These are phyloP conservation scores for Spisula solida DNA, from an alignment of 2,888 invertebrate genomes.

Conservation along the genomic window DNA sequence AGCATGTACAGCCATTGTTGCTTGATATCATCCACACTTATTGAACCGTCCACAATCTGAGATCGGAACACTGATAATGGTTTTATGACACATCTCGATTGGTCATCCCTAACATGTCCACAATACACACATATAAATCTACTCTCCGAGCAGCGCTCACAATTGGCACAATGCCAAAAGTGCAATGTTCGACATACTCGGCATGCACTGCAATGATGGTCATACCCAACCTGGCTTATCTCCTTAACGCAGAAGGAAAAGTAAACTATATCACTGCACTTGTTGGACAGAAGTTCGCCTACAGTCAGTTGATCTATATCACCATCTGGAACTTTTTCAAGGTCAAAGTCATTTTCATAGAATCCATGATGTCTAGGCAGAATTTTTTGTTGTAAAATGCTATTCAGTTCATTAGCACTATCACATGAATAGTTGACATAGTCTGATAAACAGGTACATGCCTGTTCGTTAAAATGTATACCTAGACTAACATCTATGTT, in stretches of 20 bases:
- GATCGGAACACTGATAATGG: slow-evolving; percentile 69
- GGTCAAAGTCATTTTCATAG: slow-evolving; percentile 64
- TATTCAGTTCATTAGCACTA: slow-evolving; percentile 63
- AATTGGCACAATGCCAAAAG: slow-evolving; percentile 66
- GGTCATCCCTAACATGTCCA: slow-evolving; percentile 64
- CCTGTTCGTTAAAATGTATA: slow-evolving; percentile 43
- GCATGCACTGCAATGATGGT: slow-evolving; percentile 63
- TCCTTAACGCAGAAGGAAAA: slow-evolving; percentile 68
- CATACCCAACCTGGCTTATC: slow-evolving; percentile 67
- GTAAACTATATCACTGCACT: slow-evolving; percentile 65
- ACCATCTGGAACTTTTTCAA: slow-evolving; percentile 49
- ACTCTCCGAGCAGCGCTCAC: slow-evolving; percentile 63
- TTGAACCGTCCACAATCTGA: slow-evolving; percentile 49
- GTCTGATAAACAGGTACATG: slow-evolving; percentile 67
- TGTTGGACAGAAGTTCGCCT: slow-evolving; percentile 59
- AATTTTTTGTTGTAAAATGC: slow-evolving; percentile 57
- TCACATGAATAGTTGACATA: slow-evolving; percentile 68
- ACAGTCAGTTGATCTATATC: slow-evolving; percentile 63
- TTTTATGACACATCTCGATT: slow-evolving; percentile 57
- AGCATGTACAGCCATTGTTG: slow-evolving; percentile 54
- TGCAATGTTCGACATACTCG: slow-evolving; percentile 61
- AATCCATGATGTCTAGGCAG: slow-evolving; percentile 62
- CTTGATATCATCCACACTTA: slow-evolving; percentile 54
- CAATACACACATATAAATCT: slow-evolving; percentile 63
- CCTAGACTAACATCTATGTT: slow-evolving; percentile 44